A percentile compares a stretch with the other conserved stretches of the same genome.
Evolutionary conservation across 2,113 vertebrate genomes (phyloP).

Genomic region (Petrocephalus microphthalmus): DNA sequence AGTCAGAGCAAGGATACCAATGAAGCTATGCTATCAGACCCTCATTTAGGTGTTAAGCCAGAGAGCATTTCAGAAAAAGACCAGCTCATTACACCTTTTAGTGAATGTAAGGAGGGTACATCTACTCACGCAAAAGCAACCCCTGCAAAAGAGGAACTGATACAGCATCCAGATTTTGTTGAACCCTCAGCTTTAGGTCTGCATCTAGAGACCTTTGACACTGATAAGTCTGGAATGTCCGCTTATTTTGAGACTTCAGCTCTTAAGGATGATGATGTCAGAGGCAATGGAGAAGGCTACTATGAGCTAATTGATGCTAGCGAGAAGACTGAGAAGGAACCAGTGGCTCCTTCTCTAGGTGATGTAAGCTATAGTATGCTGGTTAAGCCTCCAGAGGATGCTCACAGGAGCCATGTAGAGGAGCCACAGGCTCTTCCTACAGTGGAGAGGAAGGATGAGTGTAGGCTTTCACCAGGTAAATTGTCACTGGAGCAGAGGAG

Average conservation of each 20-base stretch:
- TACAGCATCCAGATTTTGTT: conserved; percentile 6
- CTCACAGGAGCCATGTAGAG: conserved; percentile 63
- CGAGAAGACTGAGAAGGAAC: conserved; percentile 51
- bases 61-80: not conserved
- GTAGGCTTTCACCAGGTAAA: conserved; percentile 82
- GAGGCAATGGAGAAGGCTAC: conserved; percentile 75
- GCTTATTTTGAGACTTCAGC: conserved; percentile 97
- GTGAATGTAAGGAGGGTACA: not conserved
- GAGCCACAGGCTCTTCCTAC: conserved; percentile 63
- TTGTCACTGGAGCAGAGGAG: conserved; percentile 95
- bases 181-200: conserved; percentile 11
- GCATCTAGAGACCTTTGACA: conserved; percentile 52
- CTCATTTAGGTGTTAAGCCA: not conserved
- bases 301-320: conserved; percentile 86
- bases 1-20: not conserved
- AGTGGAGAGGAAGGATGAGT: conserved; percentile 81
- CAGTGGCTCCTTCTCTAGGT: conserved; percentile 39
- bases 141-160: conserved; percentile 23
- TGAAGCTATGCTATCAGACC: conserved; percentile 24
- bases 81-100: not conserved
- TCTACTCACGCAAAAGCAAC: not conserved
- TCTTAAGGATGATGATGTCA: conserved; percentile 67
- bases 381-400: conserved; percentile 54
- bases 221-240: conserved; percentile 89
- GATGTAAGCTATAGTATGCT: conserved; percentile 79